These are phyloP conservation scores for Melinopterus prodromus DNA, from an alignment of 2,888 invertebrate genomes.

Conservation along the genomic window DNA sequence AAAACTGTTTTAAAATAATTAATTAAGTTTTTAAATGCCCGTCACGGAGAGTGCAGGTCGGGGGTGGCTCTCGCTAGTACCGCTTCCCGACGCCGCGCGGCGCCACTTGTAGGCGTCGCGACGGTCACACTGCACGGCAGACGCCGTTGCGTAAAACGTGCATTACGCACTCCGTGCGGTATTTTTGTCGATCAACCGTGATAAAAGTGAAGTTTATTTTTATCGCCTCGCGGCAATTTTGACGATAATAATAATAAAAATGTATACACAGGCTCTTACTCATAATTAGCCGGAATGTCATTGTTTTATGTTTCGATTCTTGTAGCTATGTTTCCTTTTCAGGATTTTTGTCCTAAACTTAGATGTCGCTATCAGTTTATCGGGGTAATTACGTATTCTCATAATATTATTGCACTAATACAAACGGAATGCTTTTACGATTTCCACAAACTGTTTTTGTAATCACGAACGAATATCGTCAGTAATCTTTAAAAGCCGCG, in stretches of 20 bases:
- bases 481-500: too few relatives aligned
- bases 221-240: neutral
- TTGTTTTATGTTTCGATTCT: too few relatives aligned
- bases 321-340: too few relatives aligned
- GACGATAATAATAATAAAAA: neutral
- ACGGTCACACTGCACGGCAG: conserved; percentile 47
- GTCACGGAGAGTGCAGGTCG: conserved; percentile 39
- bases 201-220: neutral
- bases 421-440: too few relatives aligned
- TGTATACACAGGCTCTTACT: neutral
- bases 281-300: too few relatives aligned
- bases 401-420: too few relatives aligned
- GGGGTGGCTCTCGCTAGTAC: conserved; percentile 38
- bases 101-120: conserved; percentile 58
- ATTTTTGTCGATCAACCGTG: neutral
- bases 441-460: too few relatives aligned
- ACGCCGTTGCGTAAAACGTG: conserved; percentile 14
- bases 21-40: conserved; percentile 58
- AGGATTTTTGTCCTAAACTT: too few relatives aligned
- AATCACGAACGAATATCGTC: too few relatives aligned
- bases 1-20: conserved; percentile 57
- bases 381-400: too few relatives aligned
- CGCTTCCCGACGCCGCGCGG: conserved; percentile 51
- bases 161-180: neutral
- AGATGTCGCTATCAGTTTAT: too few relatives aligned